These are phyloP conservation scores for Lepidurus arcticus DNA, from an alignment of 1,140 invertebrate genomes.

Conservation along the genomic window DNA sequence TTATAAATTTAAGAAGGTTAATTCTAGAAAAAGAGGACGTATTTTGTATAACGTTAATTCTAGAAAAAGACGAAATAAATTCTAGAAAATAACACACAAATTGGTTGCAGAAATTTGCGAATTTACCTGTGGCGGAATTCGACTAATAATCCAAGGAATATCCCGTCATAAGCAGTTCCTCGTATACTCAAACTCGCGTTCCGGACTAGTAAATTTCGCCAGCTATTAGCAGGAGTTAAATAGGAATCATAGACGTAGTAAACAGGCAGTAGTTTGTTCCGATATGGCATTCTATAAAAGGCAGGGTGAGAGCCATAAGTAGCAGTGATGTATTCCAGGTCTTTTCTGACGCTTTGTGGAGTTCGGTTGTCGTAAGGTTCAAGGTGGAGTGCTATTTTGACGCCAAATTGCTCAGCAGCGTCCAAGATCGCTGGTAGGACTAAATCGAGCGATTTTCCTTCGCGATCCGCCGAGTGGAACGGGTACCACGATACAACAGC, in stretches of 20 bases:
- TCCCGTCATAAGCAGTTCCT: slow-evolving; percentile 45
- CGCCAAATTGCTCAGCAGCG: slow-evolving; percentile 42
- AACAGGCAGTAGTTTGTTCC: slow-evolving; percentile 43
- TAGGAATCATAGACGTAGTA: slow-evolving; percentile 52
- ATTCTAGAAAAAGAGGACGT: too few species aligned
- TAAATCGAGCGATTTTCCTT: slow-evolving; percentile 43
- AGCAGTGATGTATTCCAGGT: slow-evolving; percentile 45
- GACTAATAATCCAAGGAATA: slow-evolving; percentile 49
- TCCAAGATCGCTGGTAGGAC: slow-evolving; percentile 44
- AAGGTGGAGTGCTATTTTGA: slow-evolving; percentile 50
- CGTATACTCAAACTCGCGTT: slow-evolving; percentile 42
- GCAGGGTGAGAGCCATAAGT: slow-evolving; percentile 48
- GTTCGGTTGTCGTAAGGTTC: slow-evolving; percentile 48
- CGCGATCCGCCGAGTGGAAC: slow-evolving; percentile 41
- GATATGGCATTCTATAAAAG: slow-evolving; percentile 43
- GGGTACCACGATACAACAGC: slow-evolving; percentile 48
- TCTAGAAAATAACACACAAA: too few species aligned
- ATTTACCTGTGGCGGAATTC: slow-evolving; percentile 41
- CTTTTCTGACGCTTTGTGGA: slow-evolving; percentile 41
- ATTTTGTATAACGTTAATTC: too few species aligned
- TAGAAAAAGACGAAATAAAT: background rate
- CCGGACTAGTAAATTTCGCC: slow-evolving; percentile 44
- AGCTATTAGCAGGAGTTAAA: slow-evolving; percentile 39
- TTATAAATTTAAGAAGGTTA: too few species aligned
- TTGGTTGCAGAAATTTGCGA: background rate